Evolutionary conservation across 2,888 invertebrate genomes (phyloP).

Genomic region (Suillia variegata): DNA sequence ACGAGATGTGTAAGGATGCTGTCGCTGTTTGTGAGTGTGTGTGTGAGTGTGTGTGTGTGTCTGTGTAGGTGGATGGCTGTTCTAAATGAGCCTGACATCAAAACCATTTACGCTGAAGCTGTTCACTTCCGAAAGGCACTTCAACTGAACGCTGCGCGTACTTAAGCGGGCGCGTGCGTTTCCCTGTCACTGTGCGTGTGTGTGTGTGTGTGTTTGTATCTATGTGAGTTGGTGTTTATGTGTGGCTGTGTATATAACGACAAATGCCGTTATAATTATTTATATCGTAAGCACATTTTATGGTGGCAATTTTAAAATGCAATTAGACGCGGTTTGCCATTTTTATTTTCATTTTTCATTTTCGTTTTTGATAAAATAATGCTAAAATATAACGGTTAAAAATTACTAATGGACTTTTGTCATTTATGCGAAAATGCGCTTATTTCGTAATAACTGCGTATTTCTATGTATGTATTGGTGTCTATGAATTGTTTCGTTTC

Average conservation of each 20-base stretch:
- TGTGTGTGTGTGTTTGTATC: no score
- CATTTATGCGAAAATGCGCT: slow-evolving; percentile 40
- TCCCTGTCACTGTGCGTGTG: no score
- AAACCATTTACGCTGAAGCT: slow-evolving; percentile 20
- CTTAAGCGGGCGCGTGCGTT: slow-evolving; percentile 16
- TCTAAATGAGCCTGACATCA: slow-evolving; percentile 16
- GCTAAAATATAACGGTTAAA: slow-evolving; percentile 27
- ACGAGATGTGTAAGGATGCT: neutral
- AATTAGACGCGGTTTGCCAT: slow-evolving; percentile 47
- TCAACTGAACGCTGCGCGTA: slow-evolving; percentile 12
- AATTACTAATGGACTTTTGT: slow-evolving; percentile 47
- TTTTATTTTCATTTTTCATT: slow-evolving; percentile 29
- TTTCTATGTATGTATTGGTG: neutral
- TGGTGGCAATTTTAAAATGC: slow-evolving; percentile 56
- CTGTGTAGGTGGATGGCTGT: slow-evolving; percentile 6
- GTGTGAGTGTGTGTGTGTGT: neutral
- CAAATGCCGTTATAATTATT: slow-evolving; percentile 55
- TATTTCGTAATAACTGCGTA: no score
- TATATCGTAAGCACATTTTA: slow-evolving; percentile 57
- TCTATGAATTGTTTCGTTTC: no score
- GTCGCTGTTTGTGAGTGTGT: neutral
- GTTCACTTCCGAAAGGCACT: slow-evolving; percentile 2
- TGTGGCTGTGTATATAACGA: slow-evolving; percentile 33
- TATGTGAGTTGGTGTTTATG: no score
- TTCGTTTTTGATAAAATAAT: neutral